A percentile compares a stretch with the other conserved stretches of the same genome.
phyloP scores from a whole-genome alignment of 2,113 vertebrate species.

The Actenoides lindsayi region DNA sequence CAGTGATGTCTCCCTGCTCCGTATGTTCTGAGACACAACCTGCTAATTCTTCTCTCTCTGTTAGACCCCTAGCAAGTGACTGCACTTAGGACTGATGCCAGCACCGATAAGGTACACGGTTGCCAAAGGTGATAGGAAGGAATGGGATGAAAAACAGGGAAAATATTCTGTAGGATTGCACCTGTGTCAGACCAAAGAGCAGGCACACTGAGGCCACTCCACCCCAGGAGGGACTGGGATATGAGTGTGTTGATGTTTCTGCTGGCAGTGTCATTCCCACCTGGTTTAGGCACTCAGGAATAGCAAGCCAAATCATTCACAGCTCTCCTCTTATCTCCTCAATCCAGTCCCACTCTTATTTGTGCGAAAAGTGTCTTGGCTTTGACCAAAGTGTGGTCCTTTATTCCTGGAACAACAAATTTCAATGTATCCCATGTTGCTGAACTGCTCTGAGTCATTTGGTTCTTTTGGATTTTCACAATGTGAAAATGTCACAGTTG shows the following conservation, averaged over 20 bases:
- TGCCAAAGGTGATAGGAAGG: not conserved
- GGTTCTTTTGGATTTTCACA: not conserved
- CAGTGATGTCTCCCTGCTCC: not conserved
- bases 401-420: not conserved
- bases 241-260: not conserved
- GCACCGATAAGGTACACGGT: rapidly evolving
- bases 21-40: not conserved
- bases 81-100: rapidly evolving
- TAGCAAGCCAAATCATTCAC: not conserved
- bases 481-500: too few species aligned
- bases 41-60: not conserved
- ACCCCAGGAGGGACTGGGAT: not conserved
- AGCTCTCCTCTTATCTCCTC: not conserved
- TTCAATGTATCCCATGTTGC: not conserved
- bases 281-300: not conserved
- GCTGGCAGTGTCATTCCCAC: not conserved
- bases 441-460: not conserved
- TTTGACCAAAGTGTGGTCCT: not conserved
- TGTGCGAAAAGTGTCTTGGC: not conserved
- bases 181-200: not conserved
- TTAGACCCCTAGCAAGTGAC: not conserved
- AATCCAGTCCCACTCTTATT: not conserved
- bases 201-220: rapidly evolving
- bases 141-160: rapidly evolving
- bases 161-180: rapidly evolving